These are phyloP conservation scores for Esox niger DNA, from an alignment of 2,113 vertebrate genomes.

Conservation along the genomic window DNA sequence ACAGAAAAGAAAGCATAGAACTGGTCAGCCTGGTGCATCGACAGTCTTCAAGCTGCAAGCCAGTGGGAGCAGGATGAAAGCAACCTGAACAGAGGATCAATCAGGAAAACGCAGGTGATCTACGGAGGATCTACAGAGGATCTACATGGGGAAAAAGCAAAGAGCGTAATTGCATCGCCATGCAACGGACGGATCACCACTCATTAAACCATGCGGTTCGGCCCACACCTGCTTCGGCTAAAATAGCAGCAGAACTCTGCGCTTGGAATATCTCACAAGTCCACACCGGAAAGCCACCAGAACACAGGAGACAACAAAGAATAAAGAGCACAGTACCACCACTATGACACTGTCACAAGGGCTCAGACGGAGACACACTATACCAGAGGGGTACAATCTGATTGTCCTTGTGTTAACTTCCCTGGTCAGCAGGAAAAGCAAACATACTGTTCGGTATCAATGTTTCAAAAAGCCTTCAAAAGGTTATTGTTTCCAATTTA, in stretches of 20 bases:
- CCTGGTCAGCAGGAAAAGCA: too few species aligned
- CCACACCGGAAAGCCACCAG: conserved; percentile 55
- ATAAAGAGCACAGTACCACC: conserved; percentile 49
- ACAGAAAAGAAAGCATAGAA: conserved; percentile 3
- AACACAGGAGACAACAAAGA: conserved; percentile 56
- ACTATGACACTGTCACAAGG: not conserved
- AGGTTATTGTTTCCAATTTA: too few species aligned
- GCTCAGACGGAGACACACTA: conserved; percentile 20
- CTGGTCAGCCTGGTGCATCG: conserved; percentile 9
- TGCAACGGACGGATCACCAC: conserved; percentile 32
- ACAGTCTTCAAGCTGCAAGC: too few species aligned
- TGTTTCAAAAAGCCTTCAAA: too few species aligned
- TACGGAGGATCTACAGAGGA: conserved; percentile 21
- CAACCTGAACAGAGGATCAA: too few species aligned
- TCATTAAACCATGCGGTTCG: conserved; percentile 52
- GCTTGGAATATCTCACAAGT: conserved; percentile 53
- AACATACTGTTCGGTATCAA: too few species aligned
- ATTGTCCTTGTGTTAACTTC: too few species aligned
- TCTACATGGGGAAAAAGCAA: not conserved
- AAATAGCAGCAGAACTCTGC: conserved; percentile 40
- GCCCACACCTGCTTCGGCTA: conserved; percentile 65
- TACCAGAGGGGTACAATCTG: conserved; percentile 7
- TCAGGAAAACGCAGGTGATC: too few species aligned
- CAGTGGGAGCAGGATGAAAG: too few species aligned
- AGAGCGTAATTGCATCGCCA: conserved; percentile 37